Percentiles rank a stretch among this genome's conserved stretches.
phyloP scores from a whole-genome alignment of 2,113 vertebrate genomes.

The Australoheros scitulus region DNA sequence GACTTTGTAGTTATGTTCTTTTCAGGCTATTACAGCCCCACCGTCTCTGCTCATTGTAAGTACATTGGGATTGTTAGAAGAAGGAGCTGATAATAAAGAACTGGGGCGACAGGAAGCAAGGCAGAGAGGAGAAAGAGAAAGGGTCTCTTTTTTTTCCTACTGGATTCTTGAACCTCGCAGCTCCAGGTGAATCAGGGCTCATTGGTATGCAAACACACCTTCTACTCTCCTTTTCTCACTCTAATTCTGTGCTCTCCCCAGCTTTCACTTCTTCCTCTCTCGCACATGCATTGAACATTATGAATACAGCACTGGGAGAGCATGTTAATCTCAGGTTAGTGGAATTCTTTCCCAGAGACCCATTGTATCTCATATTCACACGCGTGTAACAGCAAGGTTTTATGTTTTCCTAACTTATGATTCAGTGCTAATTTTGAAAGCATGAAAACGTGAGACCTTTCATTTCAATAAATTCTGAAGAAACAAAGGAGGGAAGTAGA shows the following conservation, averaged over 20 bases:
- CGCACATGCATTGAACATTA: constrained; percentile 32
- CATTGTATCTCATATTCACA: constrained; percentile 1
- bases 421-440: constrained; percentile 19
- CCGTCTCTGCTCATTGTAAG: constrained; percentile 44
- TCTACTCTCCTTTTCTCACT: constrained; percentile 24
- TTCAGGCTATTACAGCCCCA: constrained; percentile 51
- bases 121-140: constrained; percentile 26
- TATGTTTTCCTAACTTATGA: neutral
- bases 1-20: constrained; percentile 61
- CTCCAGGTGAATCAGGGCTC: constrained; percentile 53
- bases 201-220: constrained; percentile 66
- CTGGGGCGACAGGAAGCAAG: neutral
- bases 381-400: neutral
- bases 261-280: neutral
- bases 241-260: constrained; percentile 14
- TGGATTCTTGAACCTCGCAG: constrained; percentile 42
- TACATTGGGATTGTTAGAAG: constrained; percentile 42
- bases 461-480: neutral
- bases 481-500: neutral
- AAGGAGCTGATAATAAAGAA: constrained; percentile 43
- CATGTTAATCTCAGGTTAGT: constrained; percentile 51
- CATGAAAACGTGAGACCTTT: neutral
- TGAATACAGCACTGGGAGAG: constrained; percentile 34
- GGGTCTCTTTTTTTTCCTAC: constrained; percentile 10
- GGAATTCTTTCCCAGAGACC: constrained; percentile 22